phyloP scores from a whole-genome alignment of 2,888 invertebrate genomes.

The Coleophora deauratella region DNA sequence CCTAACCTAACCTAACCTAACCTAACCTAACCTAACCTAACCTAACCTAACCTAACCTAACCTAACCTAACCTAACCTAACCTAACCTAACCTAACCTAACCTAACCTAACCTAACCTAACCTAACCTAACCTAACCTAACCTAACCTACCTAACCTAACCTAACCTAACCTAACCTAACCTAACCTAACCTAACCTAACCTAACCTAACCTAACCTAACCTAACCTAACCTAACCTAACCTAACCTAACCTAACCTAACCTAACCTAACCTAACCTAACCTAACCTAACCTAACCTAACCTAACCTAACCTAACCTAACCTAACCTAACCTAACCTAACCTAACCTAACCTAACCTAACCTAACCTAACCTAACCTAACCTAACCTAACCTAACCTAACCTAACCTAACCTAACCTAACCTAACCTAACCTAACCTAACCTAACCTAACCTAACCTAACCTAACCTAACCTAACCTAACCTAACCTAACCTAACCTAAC shows the following conservation, averaged over 20 bases:
- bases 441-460: constrained; percentile 13
- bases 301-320: constrained; percentile 14
- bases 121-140: constrained; percentile 12
- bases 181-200: constrained; percentile 13
- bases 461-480: constrained; percentile 8
- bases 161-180: constrained; percentile 12
- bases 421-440: constrained; percentile 16
- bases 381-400: constrained; percentile 21
- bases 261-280: constrained; percentile 15
- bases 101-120: constrained; percentile 16
- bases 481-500: constrained; percentile 8
- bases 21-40: constrained; percentile 13
- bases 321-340: constrained; percentile 18
- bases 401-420: constrained; percentile 22
- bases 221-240: constrained; percentile 16
- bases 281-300: constrained; percentile 15
- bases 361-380: constrained; percentile 20
- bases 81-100: constrained; percentile 17
- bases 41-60: constrained; percentile 16
- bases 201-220: constrained; percentile 14
- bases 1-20: constrained; percentile 15
- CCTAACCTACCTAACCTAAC: constrained; percentile 12
- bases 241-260: constrained; percentile 14
- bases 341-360: constrained; percentile 20
- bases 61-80: constrained; percentile 18